Conservation (phyloP, 1,140 invertebrate species). For the Drosophila parabipectinata region DNA sequence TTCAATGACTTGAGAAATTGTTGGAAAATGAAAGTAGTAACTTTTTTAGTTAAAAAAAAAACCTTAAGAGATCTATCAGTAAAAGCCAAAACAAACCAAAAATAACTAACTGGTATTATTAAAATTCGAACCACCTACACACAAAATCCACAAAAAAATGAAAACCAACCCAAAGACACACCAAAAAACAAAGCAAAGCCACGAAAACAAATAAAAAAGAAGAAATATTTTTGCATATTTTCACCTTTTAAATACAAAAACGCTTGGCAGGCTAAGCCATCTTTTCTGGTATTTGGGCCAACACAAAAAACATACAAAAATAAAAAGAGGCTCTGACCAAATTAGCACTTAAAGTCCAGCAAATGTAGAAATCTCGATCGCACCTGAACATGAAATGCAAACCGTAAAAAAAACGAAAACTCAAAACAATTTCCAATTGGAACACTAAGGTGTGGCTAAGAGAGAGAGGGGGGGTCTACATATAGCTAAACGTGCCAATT, state of each 20-base stretch:
- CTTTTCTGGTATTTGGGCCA: conserved; percentile 56
- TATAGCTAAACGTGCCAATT: conserved; percentile 51
- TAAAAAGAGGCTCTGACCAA: conserved; percentile 15
- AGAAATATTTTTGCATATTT: conserved; percentile 54
- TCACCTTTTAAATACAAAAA: conserved; percentile 38
- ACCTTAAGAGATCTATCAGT: not conserved
- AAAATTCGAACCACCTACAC: conserved; percentile 54
- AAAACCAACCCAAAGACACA: not conserved
- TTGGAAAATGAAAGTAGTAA: conserved; percentile 9
- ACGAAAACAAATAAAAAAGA: conserved; percentile 2
- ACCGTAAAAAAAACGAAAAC: conserved; percentile 23
- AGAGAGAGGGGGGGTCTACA: not conserved
- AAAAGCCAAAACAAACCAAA: conserved; percentile 2
- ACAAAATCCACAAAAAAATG: not conserved
- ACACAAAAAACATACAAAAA: not conserved
- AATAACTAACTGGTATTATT: conserved; percentile 42
- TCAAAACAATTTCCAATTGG: conserved; percentile 8
- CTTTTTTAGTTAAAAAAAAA: not conserved
- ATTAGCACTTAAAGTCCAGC: conserved; percentile 50
- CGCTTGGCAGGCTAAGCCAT: conserved; percentile 19
- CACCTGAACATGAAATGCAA: conserved; percentile 52
- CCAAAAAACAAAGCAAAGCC: conserved; percentile 11
- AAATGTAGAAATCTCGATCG: conserved; percentile 55
- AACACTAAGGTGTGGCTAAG: not conserved
- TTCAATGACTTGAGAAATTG: conserved; percentile 35